Percentiles rank a stretch among this genome's conserved stretches.
Conservation (phyloP, 1,140 invertebrate species). For the Drosophila orena region DNA sequence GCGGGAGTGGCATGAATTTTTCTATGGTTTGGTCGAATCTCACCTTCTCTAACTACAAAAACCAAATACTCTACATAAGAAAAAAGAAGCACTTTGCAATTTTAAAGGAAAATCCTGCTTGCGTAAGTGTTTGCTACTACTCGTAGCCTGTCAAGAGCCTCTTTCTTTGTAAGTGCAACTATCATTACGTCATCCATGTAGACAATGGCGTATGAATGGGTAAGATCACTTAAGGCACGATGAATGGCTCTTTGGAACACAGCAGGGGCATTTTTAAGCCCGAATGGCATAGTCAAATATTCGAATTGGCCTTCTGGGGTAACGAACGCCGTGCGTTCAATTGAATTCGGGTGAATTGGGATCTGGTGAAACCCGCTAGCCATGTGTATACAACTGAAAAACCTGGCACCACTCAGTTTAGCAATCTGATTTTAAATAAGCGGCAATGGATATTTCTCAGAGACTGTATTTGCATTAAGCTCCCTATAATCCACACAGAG, state of each 20-base stretch:
- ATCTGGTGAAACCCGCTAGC: too few species aligned
- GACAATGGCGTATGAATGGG: not conserved
- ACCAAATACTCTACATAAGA: not conserved
- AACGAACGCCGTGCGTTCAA: not conserved
- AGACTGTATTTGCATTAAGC: too few species aligned
- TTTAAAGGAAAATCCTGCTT: not conserved
- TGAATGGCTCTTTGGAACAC: not conserved
- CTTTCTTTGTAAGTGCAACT: too few species aligned
- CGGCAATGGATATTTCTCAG: not conserved
- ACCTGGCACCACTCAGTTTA: too few species aligned
- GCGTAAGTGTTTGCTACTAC: not conserved
- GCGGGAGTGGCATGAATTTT: too few species aligned
- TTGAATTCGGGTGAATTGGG: not conserved
- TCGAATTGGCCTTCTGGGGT: not conserved
- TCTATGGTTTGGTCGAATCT: not conserved
- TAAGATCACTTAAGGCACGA: not conserved
- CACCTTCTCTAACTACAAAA: not conserved
- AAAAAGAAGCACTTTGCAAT: not conserved
- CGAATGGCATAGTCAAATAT: not conserved
- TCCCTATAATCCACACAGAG: too few species aligned
- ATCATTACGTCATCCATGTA: not conserved
- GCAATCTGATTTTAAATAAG: too few species aligned
- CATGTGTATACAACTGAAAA: too few species aligned
- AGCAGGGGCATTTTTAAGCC: not conserved
- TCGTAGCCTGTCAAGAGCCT: not conserved